Conservation (phyloP, 2,888 invertebrate species). For the Dynastes maya region DNA sequence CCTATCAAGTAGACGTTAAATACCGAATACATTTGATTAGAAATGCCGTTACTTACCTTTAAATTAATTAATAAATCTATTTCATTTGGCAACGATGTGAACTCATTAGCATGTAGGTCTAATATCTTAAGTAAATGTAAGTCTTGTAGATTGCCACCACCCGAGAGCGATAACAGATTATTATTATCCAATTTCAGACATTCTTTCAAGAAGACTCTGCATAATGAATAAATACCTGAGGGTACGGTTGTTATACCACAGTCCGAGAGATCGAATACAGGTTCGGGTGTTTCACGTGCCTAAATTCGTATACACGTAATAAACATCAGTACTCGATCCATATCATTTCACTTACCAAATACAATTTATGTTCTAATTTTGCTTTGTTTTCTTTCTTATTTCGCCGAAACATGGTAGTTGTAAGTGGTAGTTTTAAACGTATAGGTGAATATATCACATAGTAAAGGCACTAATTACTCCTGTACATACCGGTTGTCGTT, state of each 20-base stretch:
- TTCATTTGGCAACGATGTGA: conserved; percentile 77
- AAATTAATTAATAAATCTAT: conserved; percentile 79
- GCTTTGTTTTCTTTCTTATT: conserved; percentile 73
- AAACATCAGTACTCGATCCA: conserved; percentile 18
- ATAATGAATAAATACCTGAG: conserved; percentile 84
- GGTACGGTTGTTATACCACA: conserved; percentile 84
- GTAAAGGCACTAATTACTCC: conserved; percentile 51
- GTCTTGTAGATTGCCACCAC: conserved; percentile 83
- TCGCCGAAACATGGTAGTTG: conserved; percentile 64
- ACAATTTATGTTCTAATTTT: conserved; percentile 65
- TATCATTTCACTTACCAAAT: conserved; percentile 64
- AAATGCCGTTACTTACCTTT: conserved; percentile 71
- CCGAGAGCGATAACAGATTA: conserved; percentile 78
- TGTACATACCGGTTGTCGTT: background rate
- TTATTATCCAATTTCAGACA: conserved; percentile 79
- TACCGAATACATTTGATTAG: conserved; percentile 9
- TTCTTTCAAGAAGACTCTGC: conserved; percentile 87
- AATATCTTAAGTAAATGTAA: conserved; percentile 78
- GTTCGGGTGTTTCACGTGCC: conserved; percentile 86
- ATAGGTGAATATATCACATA: conserved; percentile 49
- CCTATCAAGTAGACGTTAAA: conserved; percentile 66
- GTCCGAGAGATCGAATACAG: conserved; percentile 85
- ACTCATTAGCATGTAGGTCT: conserved; percentile 79
- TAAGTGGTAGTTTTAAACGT: background rate
- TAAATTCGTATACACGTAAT: conserved; percentile 61